phyloP scores from a whole-genome alignment of 2,797 vertebrate genomes.

The Pseudocheirus occidentalis region DNA sequence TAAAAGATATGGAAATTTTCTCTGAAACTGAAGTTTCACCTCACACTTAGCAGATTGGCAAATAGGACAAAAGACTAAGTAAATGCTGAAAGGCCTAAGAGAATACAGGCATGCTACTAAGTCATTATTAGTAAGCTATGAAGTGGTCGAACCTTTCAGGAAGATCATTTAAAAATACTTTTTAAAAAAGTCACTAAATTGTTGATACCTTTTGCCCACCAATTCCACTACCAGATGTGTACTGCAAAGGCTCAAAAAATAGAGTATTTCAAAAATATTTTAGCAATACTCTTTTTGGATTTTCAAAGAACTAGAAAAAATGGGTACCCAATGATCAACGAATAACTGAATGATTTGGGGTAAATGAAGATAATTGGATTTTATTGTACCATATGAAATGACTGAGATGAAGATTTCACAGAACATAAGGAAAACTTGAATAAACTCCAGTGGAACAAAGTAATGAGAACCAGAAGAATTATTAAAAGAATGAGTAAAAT shows the following conservation, averaged over 20 bases:
- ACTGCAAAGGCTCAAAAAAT: background rate
- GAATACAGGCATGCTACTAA: background rate
- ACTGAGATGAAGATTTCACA: background rate
- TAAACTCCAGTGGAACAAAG: background rate
- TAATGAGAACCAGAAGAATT: background rate
- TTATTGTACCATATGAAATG: background rate
- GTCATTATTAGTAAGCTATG: background rate
- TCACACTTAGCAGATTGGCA: background rate
- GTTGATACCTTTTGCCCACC: background rate
- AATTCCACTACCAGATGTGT: background rate
- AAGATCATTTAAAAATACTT: background rate
- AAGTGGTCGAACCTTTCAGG: background rate
- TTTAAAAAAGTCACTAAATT: background rate
- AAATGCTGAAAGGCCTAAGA: background rate
- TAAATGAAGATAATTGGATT: background rate
- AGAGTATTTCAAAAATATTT: background rate
- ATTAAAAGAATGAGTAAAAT: background rate
- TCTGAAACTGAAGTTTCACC: background rate
- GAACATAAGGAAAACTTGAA: background rate
- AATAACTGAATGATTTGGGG: background rate
- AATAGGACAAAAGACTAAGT: background rate
- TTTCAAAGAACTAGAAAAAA: background rate
- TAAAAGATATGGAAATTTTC: background rate
- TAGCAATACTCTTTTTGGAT: background rate
- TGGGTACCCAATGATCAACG: background rate